phyloP scores from a whole-genome alignment of 2,113 vertebrate genomes.

The Protobothrops mucrosquamatus region DNA sequence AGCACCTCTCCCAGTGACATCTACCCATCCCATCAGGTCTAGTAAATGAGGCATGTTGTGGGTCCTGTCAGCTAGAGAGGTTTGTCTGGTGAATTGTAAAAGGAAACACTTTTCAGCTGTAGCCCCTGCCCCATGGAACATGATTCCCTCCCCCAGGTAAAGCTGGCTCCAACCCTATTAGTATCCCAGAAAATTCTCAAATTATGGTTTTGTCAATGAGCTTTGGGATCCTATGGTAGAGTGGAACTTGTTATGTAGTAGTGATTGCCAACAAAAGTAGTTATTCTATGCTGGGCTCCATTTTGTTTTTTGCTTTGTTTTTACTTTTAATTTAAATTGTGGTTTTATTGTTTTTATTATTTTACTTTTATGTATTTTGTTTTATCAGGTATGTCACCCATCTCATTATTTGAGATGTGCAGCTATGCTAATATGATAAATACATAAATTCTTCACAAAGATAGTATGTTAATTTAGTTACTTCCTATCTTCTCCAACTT shows the following conservation, averaged over 20 bases:
- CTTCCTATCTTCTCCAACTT: conserved; percentile 29
- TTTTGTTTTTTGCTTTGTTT: neutral
- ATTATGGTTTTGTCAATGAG: neutral
- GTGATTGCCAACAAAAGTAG: neutral
- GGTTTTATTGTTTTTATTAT: neutral
- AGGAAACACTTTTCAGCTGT: neutral
- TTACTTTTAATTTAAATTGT: neutral
- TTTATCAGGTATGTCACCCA: neutral
- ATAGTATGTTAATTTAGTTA: conserved; percentile 26
- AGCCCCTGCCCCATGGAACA: neutral
- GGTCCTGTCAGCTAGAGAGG: neutral
- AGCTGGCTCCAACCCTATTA: neutral
- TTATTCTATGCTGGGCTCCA: neutral
- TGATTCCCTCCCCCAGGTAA: neutral
- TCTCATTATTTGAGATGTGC: neutral
- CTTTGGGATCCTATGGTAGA: neutral
- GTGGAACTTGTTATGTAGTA: neutral
- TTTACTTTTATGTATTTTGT: neutral
- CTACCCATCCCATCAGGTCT: neutral
- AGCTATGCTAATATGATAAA: neutral
- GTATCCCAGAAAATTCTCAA: neutral
- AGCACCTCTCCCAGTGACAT: neutral
- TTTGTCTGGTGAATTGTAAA: neutral
- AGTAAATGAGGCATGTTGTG: neutral
- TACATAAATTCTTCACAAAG: neutral